Evolutionary conservation across 2,797 vertebrate species (phyloP).

Genomic region (Rousettus madagascariensis): DNA sequence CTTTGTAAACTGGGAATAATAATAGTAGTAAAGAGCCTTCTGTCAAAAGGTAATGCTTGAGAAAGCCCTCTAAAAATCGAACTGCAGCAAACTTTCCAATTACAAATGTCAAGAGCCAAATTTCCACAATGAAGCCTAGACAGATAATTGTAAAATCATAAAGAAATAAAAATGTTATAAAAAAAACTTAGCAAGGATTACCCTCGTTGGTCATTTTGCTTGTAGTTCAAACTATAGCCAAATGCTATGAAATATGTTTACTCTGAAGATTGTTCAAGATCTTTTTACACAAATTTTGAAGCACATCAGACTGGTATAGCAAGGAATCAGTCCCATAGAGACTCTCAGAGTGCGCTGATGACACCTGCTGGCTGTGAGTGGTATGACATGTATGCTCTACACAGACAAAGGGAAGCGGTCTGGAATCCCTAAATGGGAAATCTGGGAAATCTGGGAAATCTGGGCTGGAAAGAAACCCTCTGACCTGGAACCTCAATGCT

Average conservation of each 20-base stretch:
- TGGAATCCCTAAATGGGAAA: not conserved
- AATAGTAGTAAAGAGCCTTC: not conserved
- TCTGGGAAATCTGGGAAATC: not conserved
- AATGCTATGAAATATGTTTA: not conserved
- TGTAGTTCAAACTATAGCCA: not conserved
- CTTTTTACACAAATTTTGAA: not conserved
- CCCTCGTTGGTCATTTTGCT: not conserved
- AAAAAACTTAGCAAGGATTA: not conserved
- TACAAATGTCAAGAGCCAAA: not conserved
- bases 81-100: not conserved
- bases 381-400: not conserved
- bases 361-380: not conserved
- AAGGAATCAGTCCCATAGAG: rapidly evolving
- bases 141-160: not conserved
- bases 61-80: not conserved
- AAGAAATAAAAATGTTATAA: not conserved
- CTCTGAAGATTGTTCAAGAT: not conserved
- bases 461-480: not conserved
- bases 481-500: not conserved
- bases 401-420: not conserved
- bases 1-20: not conserved
- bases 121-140: not conserved
- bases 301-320: not conserved
- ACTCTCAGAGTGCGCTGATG: not conserved
- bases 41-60: not conserved